Base-by-base conservation (phyloP, 2,888 invertebrate species). In the Incurvaria masculella region DNA sequence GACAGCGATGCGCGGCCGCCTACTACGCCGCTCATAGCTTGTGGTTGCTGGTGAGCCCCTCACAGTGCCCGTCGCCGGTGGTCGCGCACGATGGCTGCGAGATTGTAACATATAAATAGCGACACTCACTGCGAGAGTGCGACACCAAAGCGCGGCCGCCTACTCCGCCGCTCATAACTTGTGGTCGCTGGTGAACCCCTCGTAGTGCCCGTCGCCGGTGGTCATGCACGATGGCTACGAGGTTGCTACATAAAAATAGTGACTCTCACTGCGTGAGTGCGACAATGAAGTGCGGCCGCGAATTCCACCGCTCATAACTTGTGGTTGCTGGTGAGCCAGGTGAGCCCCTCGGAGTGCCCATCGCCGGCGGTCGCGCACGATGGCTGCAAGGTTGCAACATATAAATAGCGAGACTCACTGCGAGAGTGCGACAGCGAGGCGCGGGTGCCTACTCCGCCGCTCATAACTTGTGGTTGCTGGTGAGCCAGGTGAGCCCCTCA, bases 321-420 rank as follows among this genome's bases (percentile, higher is more conserved):
- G 84, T 96, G 96, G 81, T 98, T 98, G 70, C 94, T 93, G 64
- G 97, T 97, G 64, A 99, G 88, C 99, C 98, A 99, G 63, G 97
- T 96, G 61, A 99, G 89, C 61, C 99, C 99, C 81, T 99, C 99
- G 78, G 94, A 96, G 55, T 99, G 88, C 53, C 97, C 97, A 79
- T 98, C 97, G 55, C 97, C 97, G 51, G 93, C 90, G 54, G 95
- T 95, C 63, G 97, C 97, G 80, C 98, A 98, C 56, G 97, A 94
- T 59, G 97, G 97, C 80, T 98, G 97, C 68, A 98, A n/a, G n/a
- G n/a, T n/a, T n/a, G n/a, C n/a, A n/a, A n/a, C n/a, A n/a, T n/a
- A n/a, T n/a, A n/a, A n/a, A n/a, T n/a, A n/a, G n/a, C n/a, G n/a
- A n/a, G n/a, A n/a, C n/a, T n/a, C n/a, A n/a, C n/a, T n/a, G n/a